A percentile compares a stretch with the other conserved stretches of the same genome.
Evolutionary conservation across 2,797 vertebrate genomes (phyloP).

Genomic region (Macropus fuliginosus): DNA sequence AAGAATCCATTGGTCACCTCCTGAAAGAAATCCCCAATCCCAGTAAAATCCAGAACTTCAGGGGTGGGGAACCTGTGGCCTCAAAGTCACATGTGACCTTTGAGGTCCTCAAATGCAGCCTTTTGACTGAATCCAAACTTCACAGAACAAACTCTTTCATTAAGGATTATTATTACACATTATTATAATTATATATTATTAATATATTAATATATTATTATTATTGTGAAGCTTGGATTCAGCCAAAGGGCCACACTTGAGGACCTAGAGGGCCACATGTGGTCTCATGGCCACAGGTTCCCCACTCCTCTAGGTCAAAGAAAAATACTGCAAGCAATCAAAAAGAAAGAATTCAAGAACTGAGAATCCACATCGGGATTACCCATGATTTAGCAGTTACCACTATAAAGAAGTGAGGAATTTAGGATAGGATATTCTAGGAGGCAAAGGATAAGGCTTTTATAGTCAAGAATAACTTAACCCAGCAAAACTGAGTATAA

Average conservation of each 20-base stretch:
- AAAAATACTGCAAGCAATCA: not conserved
- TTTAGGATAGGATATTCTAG: not conserved
- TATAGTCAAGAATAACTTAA: not conserved
- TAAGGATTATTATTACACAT: too few species aligned
- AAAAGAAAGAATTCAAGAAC: not conserved
- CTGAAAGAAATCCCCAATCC: not conserved
- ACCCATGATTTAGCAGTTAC: not conserved
- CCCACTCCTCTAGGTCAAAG: not conserved
- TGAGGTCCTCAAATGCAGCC: too few species aligned
- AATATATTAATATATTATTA: too few species aligned
- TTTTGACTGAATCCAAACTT: too few species aligned
- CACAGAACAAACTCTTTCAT: too few species aligned
- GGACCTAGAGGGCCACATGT: too few species aligned
- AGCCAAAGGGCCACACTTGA: too few species aligned
- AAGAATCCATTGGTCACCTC: not conserved
- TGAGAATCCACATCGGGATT: not conserved
- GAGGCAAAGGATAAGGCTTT: not conserved
- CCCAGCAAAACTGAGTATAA: not conserved
- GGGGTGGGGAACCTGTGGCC: too few species aligned
- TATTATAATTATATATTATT: too few species aligned
- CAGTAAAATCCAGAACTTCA: not conserved
- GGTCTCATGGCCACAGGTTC: too few species aligned
- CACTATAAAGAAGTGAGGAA: not conserved
- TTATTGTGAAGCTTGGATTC: too few species aligned
- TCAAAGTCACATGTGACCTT: too few species aligned